Evolutionary conservation across 2,888 invertebrate genomes (phyloP), one percentile per base, ranked within the genome.

Genomic region (Metellina segmentata): DNA sequence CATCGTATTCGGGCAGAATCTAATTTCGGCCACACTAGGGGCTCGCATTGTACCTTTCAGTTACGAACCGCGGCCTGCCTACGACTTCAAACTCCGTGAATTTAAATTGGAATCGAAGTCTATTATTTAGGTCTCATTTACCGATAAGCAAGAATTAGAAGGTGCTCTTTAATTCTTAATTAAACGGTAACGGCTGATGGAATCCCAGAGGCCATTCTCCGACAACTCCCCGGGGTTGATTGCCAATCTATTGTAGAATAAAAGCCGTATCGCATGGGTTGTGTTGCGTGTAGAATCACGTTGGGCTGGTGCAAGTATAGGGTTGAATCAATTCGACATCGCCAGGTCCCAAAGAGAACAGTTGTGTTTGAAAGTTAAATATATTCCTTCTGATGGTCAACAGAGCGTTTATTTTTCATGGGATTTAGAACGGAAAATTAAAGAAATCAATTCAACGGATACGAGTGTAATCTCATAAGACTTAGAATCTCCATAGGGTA

Each of bases 81-180:
- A 19, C 79, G 79, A 51, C 52, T 77, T 77, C 51, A 51, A 52
- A 11, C 16, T 11, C 16, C 13, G 69, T 61, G 81, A 81, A 81
- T 81, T 81, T 70, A 81, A 81, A 81, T 81, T 81, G 81, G 81
- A 81, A 81, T 71, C 81, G 79, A 72, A 87, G 74, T 79, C 51
- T 71, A 69, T 75, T 82, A 82, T 82, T 85, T 79, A 85, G 72
- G 78, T 53, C 83, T 85, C 77, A 77, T 77, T 77, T 82, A 82
- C 83, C 78, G 83, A 90, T 90, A 90, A 85, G 85, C 83, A 83
- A 71, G 78, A 90, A 72, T 90, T 85, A 79, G 77, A 85, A 51
- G 61, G 71, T 82, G 61, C 51, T 85, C 83, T 90, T 90, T 90
- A 85, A 90, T 90, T 90, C 89, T 85, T 90, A 90, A 90, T 90